Base-by-base conservation (phyloP, 2,888 invertebrate species). In the Sinelater perroti region DNA sequence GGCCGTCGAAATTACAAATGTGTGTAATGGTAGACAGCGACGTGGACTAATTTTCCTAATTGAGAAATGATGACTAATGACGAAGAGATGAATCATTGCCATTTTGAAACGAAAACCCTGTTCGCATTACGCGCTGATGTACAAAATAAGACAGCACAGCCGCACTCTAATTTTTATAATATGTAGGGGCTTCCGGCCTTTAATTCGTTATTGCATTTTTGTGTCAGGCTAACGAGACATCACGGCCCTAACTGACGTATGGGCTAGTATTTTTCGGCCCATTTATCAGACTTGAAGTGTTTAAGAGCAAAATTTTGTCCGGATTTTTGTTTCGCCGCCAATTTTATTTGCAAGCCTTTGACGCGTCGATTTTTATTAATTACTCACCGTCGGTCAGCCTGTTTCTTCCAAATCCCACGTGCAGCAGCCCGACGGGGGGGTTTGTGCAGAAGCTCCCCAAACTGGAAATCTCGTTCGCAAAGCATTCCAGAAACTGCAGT, bases 361-460 rank as follows among this genome's bases (percentile, higher is more conserved):
- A n/a, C n/a, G n/a, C n/a, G n/a, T 24, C 5, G 24, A 24, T 26
- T 17, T 7, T 55, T 54, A 50, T 18, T 47, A 36, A n/a, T 30
- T 38, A 69, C 74, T 70, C 68, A 78, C 77, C 68, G 55, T 76
- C 67, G 4, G 67, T 67, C 33, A 79, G 50, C 30, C 79, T 71
- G 70, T 85, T 85, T 60, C 79, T 76, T 1, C 80, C 78, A 14
- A 85, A 72, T 28, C 85, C 85, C 42, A 85, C 70, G 65, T 83
- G 81, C 2, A 79, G 57, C 38, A 85, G 67, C 35, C 73, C 70
- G 36, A 61, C 53, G 0, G 85, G 83, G 1, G 64, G 59, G 75
- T 73, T 58, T 58, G 45, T 71, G 1, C 70, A 71, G 52, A 84
- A 75, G 6, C 61, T 59, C 4, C 70, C 67, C 10, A 83, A 42